These are phyloP conservation scores for Ostrea edulis DNA, from an alignment of 1,140 invertebrate species.

Conservation along the genomic window DNA sequence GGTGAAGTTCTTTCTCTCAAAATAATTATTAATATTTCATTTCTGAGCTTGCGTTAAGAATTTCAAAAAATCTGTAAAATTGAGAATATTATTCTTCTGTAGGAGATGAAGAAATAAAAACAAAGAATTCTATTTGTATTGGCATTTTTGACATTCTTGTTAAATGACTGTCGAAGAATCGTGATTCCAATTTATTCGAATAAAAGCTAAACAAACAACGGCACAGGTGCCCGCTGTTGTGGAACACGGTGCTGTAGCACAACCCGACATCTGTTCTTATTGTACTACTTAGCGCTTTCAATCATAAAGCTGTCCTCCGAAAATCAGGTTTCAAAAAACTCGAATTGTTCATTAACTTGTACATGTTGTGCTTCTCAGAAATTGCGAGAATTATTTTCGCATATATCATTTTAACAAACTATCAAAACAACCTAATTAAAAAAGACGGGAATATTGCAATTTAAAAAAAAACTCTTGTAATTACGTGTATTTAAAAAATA, in stretches of 20 bases:
- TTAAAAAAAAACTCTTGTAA: too few species aligned
- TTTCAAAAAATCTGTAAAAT: too few species aligned
- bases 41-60: too few species aligned
- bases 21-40: too few species aligned
- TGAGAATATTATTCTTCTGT: too few species aligned
- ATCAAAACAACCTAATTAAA: too few species aligned
- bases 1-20: too few species aligned
- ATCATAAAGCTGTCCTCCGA: not conserved
- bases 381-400: not conserved
- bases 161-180: not conserved
- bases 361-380: not conserved
- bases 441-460: too few species aligned
- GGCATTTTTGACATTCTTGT: not conserved
- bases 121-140: not conserved
- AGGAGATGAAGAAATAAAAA: too few species aligned
- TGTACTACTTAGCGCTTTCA: not conserved
- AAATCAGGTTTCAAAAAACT: not conserved
- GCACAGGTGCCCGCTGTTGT: not conserved
- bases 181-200: not conserved
- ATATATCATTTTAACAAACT: not conserved
- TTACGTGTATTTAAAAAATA: too few species aligned
- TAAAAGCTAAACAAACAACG: not conserved
- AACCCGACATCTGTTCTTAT: not conserved
- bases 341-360: not conserved
- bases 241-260: not conserved